Conservation (phyloP, 2,888 invertebrate genomes). For the Priocnemis perturbator region DNA sequence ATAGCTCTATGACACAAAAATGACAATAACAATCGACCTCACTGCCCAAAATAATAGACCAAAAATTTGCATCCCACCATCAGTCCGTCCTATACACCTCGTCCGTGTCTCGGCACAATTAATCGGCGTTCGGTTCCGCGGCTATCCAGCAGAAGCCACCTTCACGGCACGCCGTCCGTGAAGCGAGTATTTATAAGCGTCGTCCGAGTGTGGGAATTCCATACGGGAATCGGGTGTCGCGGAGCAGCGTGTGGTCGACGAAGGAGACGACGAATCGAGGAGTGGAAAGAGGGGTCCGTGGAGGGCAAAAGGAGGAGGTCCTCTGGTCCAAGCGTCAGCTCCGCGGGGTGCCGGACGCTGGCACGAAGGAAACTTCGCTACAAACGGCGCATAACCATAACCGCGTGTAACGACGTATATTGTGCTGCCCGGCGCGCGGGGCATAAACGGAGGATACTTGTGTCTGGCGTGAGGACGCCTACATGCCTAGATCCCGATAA, state of each 20-base stretch:
- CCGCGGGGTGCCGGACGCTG: neutral
- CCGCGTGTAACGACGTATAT: no score
- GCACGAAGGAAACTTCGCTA: no score
- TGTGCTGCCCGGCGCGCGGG: no score
- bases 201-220: conserved; percentile 1
- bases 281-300: neutral
- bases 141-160: no score
- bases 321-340: neutral
- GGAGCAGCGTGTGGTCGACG: conserved; percentile 45
- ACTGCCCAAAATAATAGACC: no score
- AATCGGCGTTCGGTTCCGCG: no score
- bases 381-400: no score
- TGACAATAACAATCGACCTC: no score
- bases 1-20: no score
- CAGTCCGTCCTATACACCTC: no score
- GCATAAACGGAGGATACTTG: neutral
- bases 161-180: neutral
- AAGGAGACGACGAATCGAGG: conserved; percentile 14
- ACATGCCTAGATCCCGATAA: neutral
- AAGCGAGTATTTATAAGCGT: neutral
- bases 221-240: conserved; percentile 45
- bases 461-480: neutral
- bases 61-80: no score
- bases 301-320: neutral
- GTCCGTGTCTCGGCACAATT: no score